Percentiles rank a stretch among this genome's conserved stretches.
phyloP scores from a whole-genome alignment of 1,140 invertebrate genomes.

The Dinothrombium tinctorium region DNA sequence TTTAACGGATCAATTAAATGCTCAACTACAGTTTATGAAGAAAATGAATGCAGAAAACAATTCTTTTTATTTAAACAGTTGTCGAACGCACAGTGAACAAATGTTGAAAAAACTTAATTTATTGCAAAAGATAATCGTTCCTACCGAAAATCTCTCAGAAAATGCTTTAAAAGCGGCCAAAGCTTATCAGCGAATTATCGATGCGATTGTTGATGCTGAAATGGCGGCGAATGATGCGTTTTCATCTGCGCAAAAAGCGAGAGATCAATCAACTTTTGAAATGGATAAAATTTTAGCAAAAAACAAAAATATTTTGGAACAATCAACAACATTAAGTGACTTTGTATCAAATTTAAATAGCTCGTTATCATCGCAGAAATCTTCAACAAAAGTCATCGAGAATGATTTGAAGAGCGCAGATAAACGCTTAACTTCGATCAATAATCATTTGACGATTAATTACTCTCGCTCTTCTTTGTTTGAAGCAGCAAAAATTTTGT shows the following conservation, averaged over 20 bases:
- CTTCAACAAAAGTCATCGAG: too few relatives aligned
- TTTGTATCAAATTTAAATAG: conserved; percentile 11
- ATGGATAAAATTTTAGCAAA: conserved; percentile 18
- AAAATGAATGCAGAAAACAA: too few relatives aligned
- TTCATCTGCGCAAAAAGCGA: conserved; percentile 30
- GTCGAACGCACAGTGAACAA: conserved; percentile 37
- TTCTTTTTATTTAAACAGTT: conserved; percentile 34
- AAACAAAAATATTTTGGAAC: conserved; percentile 35
- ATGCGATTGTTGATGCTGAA: conserved; percentile 33
- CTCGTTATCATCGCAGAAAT: too few relatives aligned
- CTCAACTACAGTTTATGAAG: conserved; percentile 37
- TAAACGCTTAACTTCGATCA: too few relatives aligned
- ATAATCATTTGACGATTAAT: too few relatives aligned
- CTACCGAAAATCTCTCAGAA: conserved; percentile 12
- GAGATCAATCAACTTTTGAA: conserved; percentile 22
- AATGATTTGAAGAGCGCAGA: too few relatives aligned
- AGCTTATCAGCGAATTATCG: conserved; percentile 53
- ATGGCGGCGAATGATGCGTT: conserved; percentile 38
- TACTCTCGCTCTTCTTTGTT: too few relatives aligned
- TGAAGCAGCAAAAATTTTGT: too few relatives aligned
- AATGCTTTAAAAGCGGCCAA: conserved; percentile 47
- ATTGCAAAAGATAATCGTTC: conserved; percentile 22
- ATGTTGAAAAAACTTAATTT: conserved; percentile 35
- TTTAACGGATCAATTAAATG: conserved; percentile 21
- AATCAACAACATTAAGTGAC: conserved; percentile 16